These are phyloP conservation scores for Aplysina aerophoba DNA, from an alignment of 37 sponge, comb jelly and placozoan genomes.

Conservation along the genomic window DNA sequence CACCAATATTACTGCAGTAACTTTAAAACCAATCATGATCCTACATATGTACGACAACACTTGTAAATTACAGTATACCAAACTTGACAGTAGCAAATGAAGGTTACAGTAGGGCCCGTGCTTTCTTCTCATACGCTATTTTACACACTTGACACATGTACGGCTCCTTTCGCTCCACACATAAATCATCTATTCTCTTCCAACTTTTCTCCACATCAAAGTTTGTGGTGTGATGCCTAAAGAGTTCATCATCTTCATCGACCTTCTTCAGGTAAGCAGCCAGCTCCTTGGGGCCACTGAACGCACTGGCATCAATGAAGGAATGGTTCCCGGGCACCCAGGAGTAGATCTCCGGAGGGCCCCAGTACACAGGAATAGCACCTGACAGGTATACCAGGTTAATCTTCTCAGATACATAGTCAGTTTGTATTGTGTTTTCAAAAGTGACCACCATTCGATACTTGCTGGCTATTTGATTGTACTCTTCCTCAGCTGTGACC, in stretches of 20 bases:
- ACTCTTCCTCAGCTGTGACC: no score
- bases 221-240: background rate
- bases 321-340: background rate
- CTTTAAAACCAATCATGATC: no score
- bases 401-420: background rate
- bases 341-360: background rate
- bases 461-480: background rate
- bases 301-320: background rate
- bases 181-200: background rate
- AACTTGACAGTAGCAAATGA: no score
- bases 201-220: background rate
- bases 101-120: no score
- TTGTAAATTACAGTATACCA: no score
- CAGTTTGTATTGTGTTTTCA: background rate
- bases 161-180: background rate
- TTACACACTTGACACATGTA: background rate
- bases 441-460: constrained; percentile 7
- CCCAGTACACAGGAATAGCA: constrained; percentile 8
- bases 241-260: background rate
- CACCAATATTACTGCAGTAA: no score
- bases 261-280: background rate
- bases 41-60: no score
- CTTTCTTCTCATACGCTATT: background rate
- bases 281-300: background rate
- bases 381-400: background rate